These are phyloP conservation scores for Rostratula benghalensis DNA, from an alignment of 2,113 vertebrate species.

Conservation along the genomic window DNA sequence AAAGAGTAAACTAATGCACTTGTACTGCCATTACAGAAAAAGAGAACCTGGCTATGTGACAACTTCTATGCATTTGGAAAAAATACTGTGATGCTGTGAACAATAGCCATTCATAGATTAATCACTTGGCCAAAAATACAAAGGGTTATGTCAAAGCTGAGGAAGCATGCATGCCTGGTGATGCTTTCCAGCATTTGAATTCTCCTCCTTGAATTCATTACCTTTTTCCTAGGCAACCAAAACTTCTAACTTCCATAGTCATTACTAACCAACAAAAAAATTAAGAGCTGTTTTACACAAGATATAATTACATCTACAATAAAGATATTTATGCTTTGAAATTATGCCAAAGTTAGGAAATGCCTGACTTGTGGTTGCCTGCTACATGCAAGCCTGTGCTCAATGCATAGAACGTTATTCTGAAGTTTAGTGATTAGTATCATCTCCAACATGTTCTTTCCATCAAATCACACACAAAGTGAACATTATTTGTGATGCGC, in stretches of 20 bases:
- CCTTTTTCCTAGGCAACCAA: background rate
- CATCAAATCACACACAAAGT: background rate
- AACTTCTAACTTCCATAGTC: background rate
- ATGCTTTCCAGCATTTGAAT: background rate
- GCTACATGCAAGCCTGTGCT: accelerated
- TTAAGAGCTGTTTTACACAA: background rate
- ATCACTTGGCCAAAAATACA: background rate
- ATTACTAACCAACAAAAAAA: background rate
- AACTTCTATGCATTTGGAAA: background rate
- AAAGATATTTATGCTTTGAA: background rate
- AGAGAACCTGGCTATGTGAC: background rate
- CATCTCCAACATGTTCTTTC: background rate
- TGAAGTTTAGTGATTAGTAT: background rate
- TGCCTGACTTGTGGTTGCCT: background rate
- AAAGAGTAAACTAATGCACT: background rate
- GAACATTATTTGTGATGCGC: background rate
- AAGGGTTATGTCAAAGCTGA: background rate
- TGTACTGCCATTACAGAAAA: background rate
- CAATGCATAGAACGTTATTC: background rate
- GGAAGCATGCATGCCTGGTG: background rate
- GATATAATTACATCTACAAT: background rate
- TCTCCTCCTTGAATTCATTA: background rate
- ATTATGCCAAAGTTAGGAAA: accelerated
- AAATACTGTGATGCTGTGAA: background rate
- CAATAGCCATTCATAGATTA: background rate